Conservation (phyloP, 2,113 vertebrate genomes). For the Grammomys dolichurus region DNA sequence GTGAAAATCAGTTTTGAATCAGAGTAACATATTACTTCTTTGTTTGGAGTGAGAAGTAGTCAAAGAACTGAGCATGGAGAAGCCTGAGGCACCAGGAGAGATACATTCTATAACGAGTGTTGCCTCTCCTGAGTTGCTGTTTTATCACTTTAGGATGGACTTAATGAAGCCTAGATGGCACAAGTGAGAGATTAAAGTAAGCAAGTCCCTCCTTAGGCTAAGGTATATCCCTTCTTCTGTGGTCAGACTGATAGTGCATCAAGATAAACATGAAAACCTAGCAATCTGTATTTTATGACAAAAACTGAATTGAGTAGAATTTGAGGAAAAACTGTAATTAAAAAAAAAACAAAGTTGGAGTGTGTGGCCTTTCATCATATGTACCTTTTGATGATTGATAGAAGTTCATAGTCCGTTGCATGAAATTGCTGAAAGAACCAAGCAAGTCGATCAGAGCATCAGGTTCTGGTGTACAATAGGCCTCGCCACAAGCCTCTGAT, state of each 20-base stretch:
- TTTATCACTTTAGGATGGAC: constrained; percentile 33
- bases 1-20: background rate
- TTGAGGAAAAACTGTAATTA: background rate
- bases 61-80: background rate
- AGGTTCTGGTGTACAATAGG: background rate
- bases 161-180: constrained; percentile 43
- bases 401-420: background rate
- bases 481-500: background rate
- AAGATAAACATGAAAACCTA: background rate
- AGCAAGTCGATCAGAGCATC: constrained; percentile 2
- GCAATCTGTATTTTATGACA: background rate
- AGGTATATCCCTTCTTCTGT: background rate
- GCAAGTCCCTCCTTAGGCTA: background rate
- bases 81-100: background rate
- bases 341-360: background rate
- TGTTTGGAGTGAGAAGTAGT: background rate
- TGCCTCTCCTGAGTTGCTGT: constrained; percentile 29
- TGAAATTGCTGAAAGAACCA: constrained; percentile 30
- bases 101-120: background rate
- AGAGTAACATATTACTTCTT: background rate
- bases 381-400: background rate
- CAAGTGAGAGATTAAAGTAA: constrained; percentile 54
- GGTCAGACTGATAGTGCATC: background rate
- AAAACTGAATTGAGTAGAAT: background rate
- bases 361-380: background rate